These are phyloP conservation scores for Epirrhoe alternata DNA, from an alignment of 2,888 invertebrate species.

Conservation along the genomic window DNA sequence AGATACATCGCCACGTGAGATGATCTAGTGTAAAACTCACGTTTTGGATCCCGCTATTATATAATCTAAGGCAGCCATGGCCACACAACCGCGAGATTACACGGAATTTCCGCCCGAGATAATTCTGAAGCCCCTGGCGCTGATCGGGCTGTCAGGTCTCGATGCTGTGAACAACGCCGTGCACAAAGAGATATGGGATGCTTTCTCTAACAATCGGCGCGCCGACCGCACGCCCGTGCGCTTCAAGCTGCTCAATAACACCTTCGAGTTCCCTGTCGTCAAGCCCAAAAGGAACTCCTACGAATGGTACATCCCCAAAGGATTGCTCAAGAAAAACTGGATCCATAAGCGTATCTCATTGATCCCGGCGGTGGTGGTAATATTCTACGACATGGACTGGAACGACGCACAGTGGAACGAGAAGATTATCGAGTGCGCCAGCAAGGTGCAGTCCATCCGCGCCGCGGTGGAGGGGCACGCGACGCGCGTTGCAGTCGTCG, in stretches of 20 bases:
- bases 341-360: slow-evolving; percentile 95
- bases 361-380: slow-evolving; percentile 96
- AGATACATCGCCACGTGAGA: slow-evolving; percentile 47
- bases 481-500: slow-evolving; percentile 93
- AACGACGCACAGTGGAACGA: slow-evolving; percentile 97
- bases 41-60: slow-evolving; percentile 2
- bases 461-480: slow-evolving; percentile 89
- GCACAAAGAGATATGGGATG: slow-evolving; percentile 97
- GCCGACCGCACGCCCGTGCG: slow-evolving; percentile 93
- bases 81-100: slow-evolving; percentile 83
- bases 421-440: slow-evolving; percentile 96
- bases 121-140: slow-evolving; percentile 92
- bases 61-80: slow-evolving; percentile 65
- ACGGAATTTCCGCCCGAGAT: slow-evolving; percentile 93
- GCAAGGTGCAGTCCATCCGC: slow-evolving; percentile 93
- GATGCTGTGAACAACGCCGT: slow-evolving; percentile 93
- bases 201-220: slow-evolving; percentile 93
- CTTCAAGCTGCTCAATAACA: slow-evolving; percentile 92
- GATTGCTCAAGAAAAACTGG: slow-evolving; percentile 97
- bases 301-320: slow-evolving; percentile 98
- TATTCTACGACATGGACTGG: slow-evolving; percentile 99
- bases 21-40: slow-evolving; percentile 42
- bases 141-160: slow-evolving; percentile 95
- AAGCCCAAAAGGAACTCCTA: slow-evolving; percentile 95
- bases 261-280: slow-evolving; percentile 94